A percentile compares a stretch with the other conserved stretches of the same genome.
These are phyloP conservation scores for Diceros bicornis DNA, from an alignment of 2,797 vertebrate species.

Conservation along the genomic window DNA sequence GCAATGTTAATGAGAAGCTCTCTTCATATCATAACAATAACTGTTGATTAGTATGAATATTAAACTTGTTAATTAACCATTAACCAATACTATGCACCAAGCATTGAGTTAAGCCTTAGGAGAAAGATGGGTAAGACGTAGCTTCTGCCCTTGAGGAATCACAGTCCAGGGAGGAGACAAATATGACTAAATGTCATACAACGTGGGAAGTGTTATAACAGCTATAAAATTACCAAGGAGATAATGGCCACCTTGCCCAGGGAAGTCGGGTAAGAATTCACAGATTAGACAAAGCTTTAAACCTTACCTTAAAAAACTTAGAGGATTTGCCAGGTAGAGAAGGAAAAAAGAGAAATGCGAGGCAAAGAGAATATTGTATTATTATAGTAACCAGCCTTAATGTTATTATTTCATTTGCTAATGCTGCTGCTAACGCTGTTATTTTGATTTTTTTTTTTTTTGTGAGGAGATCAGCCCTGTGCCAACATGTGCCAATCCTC, in stretches of 20 bases:
- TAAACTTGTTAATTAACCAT: not conserved
- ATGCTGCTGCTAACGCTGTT: accelerated
- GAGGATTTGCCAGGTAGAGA: not conserved
- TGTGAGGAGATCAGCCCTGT: too few species aligned
- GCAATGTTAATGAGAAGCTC: not conserved
- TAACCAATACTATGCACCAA: not conserved
- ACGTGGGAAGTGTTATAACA: not conserved
- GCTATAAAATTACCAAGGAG: not conserved
- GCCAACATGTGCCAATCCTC: too few species aligned
- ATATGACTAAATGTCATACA: not conserved
- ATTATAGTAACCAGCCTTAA: not conserved
- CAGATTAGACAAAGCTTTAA: not conserved
- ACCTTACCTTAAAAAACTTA: not conserved
- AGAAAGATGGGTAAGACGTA: not conserved
- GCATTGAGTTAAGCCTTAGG: not conserved
- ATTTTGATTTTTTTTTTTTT: not conserved
- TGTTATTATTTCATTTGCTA: not conserved
- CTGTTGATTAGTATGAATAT: not conserved
- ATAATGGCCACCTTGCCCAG: not conserved
- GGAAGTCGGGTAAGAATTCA: not conserved
- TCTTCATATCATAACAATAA: not conserved
- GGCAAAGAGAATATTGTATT: not conserved
- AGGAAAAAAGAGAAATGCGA: not conserved
- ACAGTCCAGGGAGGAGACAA: not conserved
- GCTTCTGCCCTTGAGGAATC: not conserved